A percentile compares a stretch with the other conserved stretches of the same genome.
Evolutionary conservation across 1,140 invertebrate species (phyloP).

Genomic region (Latrodectus geometricus): DNA sequence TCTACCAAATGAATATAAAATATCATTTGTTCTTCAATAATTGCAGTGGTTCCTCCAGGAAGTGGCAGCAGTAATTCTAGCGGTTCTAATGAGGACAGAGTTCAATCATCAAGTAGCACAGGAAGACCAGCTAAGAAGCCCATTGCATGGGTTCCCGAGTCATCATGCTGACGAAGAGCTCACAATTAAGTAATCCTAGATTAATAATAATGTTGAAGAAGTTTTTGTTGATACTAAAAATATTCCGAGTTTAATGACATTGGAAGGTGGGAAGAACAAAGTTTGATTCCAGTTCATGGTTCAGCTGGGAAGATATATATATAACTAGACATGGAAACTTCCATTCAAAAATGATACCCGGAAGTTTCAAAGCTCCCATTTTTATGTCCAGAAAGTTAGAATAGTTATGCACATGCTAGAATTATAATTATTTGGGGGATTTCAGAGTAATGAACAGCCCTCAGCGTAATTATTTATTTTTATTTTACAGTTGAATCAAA

Average conservation of each 20-base stretch:
- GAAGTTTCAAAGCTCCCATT: constrained; percentile 7
- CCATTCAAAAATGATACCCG: constrained; percentile 11
- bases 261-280: constrained; percentile 56
- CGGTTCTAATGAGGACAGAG: constrained; percentile 41
- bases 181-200: constrained; percentile 35
- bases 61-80: constrained; percentile 50
- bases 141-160: constrained; percentile 49
- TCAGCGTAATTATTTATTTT: background rate
- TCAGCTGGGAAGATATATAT: background rate
- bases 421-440: background rate
- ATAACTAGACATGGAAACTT: constrained; percentile 12
- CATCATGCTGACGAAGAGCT: constrained; percentile 59
- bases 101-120: background rate
- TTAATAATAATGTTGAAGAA: constrained; percentile 43
- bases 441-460: background rate
- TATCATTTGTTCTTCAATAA: too few species aligned
- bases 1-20: too few species aligned
- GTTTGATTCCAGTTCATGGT: constrained; percentile 52
- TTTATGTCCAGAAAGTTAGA: constrained; percentile 51
- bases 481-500: background rate
- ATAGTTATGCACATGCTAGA: constrained; percentile 54
- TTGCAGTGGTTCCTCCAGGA: constrained; percentile 26
- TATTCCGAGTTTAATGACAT: constrained; percentile 39
- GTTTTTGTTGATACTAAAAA: constrained; percentile 12
- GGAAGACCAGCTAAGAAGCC: constrained; percentile 46